A percentile compares a stretch with the other conserved stretches of the same genome.
These are phyloP conservation scores for Elachura formosa DNA, from an alignment of 2,113 vertebrate species.

Conservation along the genomic window DNA sequence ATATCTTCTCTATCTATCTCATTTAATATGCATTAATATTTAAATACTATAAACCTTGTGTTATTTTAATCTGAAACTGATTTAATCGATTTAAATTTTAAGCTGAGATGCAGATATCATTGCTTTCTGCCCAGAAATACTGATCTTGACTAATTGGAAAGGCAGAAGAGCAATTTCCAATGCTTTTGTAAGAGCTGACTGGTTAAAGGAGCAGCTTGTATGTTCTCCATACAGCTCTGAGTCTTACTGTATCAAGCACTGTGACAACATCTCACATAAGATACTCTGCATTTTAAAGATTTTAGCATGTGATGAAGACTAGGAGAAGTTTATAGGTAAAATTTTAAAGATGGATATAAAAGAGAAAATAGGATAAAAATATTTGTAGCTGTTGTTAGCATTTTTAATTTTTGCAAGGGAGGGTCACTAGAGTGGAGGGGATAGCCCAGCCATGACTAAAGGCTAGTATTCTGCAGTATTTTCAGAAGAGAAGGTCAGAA, in stretches of 20 bases:
- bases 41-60: not conserved
- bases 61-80: not conserved
- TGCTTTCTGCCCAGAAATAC: not conserved
- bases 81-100: not conserved
- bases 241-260: not conserved
- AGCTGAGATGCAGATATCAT: not conserved
- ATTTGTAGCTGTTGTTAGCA: not conserved
- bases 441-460: not conserved
- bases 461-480: not conserved
- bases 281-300: not conserved
- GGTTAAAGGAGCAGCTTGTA: not conserved
- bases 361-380: not conserved
- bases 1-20: not conserved
- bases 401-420: not conserved
- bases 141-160: not conserved
- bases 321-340: not conserved
- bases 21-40: not conserved
- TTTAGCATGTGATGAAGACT: not conserved
- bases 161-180: not conserved
- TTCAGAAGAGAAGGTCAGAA: not conserved
- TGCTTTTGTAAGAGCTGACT: not conserved
- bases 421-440: not conserved
- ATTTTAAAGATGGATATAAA: not conserved
- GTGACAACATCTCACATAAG: not conserved
- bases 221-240: not conserved